Conservation (phyloP, 1,140 invertebrate genomes). For the Cydia strobilella region DNA sequence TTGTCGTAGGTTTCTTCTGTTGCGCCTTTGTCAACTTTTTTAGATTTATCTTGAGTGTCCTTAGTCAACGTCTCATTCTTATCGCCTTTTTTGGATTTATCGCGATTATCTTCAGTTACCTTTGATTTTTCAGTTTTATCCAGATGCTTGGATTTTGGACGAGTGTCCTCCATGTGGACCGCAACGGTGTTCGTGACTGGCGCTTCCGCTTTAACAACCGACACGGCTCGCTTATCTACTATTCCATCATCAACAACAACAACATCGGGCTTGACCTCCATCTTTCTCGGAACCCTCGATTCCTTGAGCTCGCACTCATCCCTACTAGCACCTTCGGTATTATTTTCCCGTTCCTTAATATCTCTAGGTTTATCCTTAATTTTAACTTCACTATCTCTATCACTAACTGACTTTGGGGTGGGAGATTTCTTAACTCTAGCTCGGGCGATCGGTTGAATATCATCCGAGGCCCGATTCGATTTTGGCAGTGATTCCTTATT, state of each 20-base stretch:
- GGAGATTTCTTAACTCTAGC: constrained; percentile 71
- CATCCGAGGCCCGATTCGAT: constrained; percentile 54
- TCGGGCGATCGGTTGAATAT: constrained; percentile 65
- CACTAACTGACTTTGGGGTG: constrained; percentile 66
- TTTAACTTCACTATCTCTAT: constrained; percentile 59
- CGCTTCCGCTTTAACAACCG: background rate
- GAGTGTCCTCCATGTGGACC: background rate
- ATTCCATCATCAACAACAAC: background rate
- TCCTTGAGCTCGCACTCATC: constrained; percentile 13
- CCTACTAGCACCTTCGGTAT: constrained; percentile 14
- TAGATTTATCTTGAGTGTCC: background rate
- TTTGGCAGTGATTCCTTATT: constrained; percentile 65
- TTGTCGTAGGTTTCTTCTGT: constrained; percentile 40
- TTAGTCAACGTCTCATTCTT: background rate
- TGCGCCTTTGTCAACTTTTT: constrained; percentile 34
- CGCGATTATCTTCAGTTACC: background rate
- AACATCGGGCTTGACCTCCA: background rate
- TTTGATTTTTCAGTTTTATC: constrained; percentile 37
- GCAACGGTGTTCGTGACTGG: background rate
- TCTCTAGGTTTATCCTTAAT: constrained; percentile 33
- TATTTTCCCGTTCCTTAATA: background rate
- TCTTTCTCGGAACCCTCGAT: background rate
- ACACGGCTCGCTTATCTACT: background rate
- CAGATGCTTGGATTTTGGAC: constrained; percentile 22
- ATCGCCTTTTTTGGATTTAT: constrained; percentile 29